These are phyloP conservation scores for Drosophila paranaensis DNA, from an alignment of 2,888 invertebrate species.

Conservation along the genomic window DNA sequence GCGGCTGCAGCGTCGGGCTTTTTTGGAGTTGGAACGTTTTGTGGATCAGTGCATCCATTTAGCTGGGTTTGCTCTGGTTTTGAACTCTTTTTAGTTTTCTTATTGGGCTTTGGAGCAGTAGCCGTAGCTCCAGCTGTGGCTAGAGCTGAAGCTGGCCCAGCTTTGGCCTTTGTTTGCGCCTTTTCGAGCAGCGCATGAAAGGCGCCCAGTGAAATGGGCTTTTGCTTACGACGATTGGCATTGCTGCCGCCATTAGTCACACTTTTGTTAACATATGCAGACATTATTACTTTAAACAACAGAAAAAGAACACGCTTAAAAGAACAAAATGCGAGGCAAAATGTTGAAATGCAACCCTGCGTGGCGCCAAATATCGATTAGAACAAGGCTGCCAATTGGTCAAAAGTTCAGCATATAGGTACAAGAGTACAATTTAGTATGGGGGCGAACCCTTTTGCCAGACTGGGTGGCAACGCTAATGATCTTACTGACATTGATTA, in stretches of 20 bases:
- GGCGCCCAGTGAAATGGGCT: conserved; percentile 6
- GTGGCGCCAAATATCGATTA: background rate
- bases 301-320: background rate
- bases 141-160: too few relatives aligned
- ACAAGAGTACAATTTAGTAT: background rate
- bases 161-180: background rate
- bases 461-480: conserved; percentile 8
- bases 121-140: background rate
- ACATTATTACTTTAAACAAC: conserved; percentile 18
- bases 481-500: background rate
- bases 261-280: background rate
- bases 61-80: background rate
- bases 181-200: conserved; percentile 5
- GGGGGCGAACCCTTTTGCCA: background rate
- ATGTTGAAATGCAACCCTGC: background rate
- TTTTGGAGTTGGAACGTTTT: too few relatives aligned
- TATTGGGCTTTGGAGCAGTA: background rate
- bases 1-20: background rate
- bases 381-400: background rate
- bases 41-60: background rate
- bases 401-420: background rate
- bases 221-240: background rate
- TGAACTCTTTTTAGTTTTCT: background rate
- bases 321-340: background rate
- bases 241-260: background rate